Conservation (phyloP, 1,140 invertebrate species). For the Oedothorax gibbosus region DNA sequence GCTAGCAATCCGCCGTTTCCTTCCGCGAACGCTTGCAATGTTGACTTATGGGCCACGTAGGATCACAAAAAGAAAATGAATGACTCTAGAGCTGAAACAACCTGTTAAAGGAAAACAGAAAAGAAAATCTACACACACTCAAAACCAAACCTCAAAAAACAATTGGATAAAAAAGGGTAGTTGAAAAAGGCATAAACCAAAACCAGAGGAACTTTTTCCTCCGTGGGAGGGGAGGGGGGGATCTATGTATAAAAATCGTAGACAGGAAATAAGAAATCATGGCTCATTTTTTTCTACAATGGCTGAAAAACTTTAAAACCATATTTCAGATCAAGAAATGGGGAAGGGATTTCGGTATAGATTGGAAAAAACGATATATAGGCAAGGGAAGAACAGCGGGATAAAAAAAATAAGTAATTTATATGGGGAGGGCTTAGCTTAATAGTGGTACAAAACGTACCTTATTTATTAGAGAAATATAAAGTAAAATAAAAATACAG, state of each 20-base stretch:
- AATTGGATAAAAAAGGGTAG: constrained; percentile 10
- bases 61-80: constrained; percentile 18
- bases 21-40: not conserved
- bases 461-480: no score
- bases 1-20: constrained; percentile 22
- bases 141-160: not conserved
- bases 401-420: not conserved
- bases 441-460: not conserved
- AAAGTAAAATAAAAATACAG: no score
- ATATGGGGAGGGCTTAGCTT: not conserved
- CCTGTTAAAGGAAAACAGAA: constrained; percentile 29
- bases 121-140: not conserved
- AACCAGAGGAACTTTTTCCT: not conserved
- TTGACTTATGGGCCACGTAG: constrained; percentile 24
- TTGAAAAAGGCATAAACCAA: not conserved
- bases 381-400: not conserved
- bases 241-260: constrained; percentile 5
- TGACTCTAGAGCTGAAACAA: constrained; percentile 27
- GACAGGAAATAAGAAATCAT: not conserved
- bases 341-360: not conserved
- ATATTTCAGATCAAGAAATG: constrained; percentile 44
- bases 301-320: constrained; percentile 9
- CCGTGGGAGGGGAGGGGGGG: not conserved
- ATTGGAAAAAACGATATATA: constrained; percentile 7
- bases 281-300: constrained; percentile 25